phyloP scores from a whole-genome alignment of 2,888 invertebrate species.

The Drosophila pegasa region DNA sequence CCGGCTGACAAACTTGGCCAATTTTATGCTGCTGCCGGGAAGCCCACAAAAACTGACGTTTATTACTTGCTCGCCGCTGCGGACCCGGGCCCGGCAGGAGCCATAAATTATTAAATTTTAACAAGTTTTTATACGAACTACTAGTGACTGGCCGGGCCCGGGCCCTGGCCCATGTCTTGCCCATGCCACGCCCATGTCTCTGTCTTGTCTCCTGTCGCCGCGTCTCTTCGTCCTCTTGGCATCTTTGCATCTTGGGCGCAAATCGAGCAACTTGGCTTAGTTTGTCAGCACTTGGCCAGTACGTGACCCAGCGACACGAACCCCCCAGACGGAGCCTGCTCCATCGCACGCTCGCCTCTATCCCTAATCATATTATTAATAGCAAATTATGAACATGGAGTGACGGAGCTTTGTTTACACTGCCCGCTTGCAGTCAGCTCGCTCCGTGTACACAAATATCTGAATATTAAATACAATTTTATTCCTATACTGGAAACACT shows the following conservation, averaged over 20 bases:
- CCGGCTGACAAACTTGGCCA: constrained; percentile 70
- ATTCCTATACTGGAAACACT: neutral
- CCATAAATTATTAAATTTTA: constrained; percentile 81
- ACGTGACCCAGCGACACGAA: constrained; percentile 57
- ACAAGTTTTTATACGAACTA: constrained; percentile 77
- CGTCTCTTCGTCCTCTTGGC: constrained; percentile 30
- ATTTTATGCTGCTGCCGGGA: constrained; percentile 48
- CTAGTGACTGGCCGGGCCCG: constrained; percentile 23
- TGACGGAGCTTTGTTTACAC: constrained; percentile 4
- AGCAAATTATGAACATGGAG: constrained; percentile 27
- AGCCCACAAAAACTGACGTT: constrained; percentile 70
- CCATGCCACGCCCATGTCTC: constrained; percentile 25
- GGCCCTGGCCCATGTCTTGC: neutral
- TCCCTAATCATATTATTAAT: constrained; percentile 63
- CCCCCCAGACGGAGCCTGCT: neutral
- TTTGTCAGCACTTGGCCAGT: constrained; percentile 56
- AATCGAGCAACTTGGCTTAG: constrained; percentile 49
- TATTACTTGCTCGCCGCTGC: constrained; percentile 61
- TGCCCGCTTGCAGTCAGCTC: neutral
- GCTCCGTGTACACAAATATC: neutral
- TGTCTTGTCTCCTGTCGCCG: constrained; percentile 14
- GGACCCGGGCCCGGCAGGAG: constrained; percentile 55
- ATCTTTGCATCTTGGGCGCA: constrained; percentile 30
- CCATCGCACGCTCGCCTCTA: neutral
- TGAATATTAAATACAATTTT: neutral